Evolutionary conservation across 2,113 vertebrate species (phyloP).

Genomic region (Percina caprodes): DNA sequence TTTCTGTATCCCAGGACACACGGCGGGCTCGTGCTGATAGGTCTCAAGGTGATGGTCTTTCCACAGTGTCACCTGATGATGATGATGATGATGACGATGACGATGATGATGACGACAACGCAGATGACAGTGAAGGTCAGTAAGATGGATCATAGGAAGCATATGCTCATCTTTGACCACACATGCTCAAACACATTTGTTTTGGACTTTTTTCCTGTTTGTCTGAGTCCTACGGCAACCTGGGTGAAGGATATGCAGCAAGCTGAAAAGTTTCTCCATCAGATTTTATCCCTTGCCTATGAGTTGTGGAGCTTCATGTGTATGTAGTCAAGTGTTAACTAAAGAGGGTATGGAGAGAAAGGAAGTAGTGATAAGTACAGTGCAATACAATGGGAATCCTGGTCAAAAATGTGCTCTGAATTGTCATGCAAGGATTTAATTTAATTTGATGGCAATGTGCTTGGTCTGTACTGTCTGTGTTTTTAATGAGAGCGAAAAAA

Average conservation of each 20-base stretch:
- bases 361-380: background rate
- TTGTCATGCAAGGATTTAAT: constrained; percentile 39
- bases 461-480: constrained; percentile 41
- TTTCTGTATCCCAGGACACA: constrained; percentile 76
- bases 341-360: background rate
- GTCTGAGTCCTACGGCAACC: background rate
- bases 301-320: too few relatives aligned
- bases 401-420: constrained; percentile 26
- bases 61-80: constrained; percentile 92
- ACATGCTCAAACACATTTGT: constrained; percentile 4
- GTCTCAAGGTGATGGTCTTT: constrained; percentile 94
- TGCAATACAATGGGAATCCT: constrained; percentile 1
- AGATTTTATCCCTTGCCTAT: background rate
- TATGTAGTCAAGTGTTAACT: background rate
- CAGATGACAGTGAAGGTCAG: constrained; percentile 97
- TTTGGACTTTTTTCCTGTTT: constrained; percentile 23
- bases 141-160: constrained; percentile 31
- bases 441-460: constrained; percentile 41
- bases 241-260: background rate
- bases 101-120: constrained; percentile 97
- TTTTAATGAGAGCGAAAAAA: constrained; percentile 60
- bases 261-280: background rate
- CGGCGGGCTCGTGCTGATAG: constrained; percentile 92
- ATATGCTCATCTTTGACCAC: background rate
- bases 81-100: constrained; percentile 94